phyloP scores from a whole-genome alignment of 2,888 invertebrate genomes.

The Dynastes hyllus region DNA sequence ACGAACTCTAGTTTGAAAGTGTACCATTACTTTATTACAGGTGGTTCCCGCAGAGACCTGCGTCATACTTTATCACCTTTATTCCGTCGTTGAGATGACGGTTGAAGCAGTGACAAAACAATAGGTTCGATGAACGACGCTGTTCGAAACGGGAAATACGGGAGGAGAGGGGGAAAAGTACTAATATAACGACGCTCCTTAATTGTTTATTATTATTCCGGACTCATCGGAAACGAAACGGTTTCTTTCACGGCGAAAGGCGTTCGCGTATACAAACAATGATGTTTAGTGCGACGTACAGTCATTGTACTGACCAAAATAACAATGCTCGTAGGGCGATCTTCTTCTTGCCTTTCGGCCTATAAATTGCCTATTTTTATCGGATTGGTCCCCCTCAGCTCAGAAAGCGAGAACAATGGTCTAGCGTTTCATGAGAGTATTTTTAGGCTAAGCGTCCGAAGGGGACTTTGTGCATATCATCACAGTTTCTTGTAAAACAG shows the following conservation, averaged over 20 bases:
- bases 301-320: conserved; percentile 47
- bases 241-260: conserved; percentile 37
- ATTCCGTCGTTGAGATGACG: neutral
- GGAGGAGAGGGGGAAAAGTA: neutral
- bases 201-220: conserved; percentile 47
- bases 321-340: conserved; percentile 31
- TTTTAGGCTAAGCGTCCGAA: conserved; percentile 22
- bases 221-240: conserved; percentile 44
- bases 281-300: conserved; percentile 14
- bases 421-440: conserved; percentile 19
- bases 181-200: conserved; percentile 16
- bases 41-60: no score
- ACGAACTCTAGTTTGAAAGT: no score
- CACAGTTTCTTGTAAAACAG: neutral
- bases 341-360: conserved; percentile 9
- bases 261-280: conserved; percentile 15
- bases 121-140: conserved; percentile 48
- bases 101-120: conserved; percentile 24
- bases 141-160: conserved; percentile 6
- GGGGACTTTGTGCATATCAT: conserved; percentile 4
- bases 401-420: conserved; percentile 14
- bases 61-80: neutral
- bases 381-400: conserved; percentile 2
- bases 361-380: conserved; percentile 26
- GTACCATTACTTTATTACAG: no score